Evolutionary conservation across 2,797 vertebrate species (phyloP).

Genomic region (Lindbergichthys nudifrons): DNA sequence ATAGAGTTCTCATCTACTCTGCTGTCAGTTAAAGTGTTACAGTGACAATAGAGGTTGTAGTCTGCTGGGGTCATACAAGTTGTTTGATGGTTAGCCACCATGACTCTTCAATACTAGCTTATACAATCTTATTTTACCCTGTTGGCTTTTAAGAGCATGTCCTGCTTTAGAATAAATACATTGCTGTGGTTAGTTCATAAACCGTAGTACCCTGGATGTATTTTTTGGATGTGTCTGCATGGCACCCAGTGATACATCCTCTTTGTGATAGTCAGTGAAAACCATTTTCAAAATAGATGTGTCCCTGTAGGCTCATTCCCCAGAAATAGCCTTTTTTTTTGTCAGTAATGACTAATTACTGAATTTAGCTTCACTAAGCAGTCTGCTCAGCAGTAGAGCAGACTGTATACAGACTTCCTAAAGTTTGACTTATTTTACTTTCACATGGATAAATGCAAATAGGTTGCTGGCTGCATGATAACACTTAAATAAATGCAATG

Average conservation of each 20-base stretch:
- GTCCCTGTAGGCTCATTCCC: slow-evolving; percentile 17
- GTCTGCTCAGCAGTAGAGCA: background rate
- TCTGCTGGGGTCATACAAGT: no score
- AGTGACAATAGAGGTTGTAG: no score
- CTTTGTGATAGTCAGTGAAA: slow-evolving; percentile 1
- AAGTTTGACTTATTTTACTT: background rate
- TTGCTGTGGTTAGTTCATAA: background rate
- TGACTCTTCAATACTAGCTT: background rate
- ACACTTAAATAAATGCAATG: background rate
- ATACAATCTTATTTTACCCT: slow-evolving; percentile 13
- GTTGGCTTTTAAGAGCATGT: slow-evolving; percentile 27
- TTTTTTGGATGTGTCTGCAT: slow-evolving; percentile 15
- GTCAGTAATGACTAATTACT: slow-evolving; percentile 30
- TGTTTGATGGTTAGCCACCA: no score
- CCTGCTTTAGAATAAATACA: background rate
- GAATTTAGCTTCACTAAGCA: slow-evolving; percentile 20
- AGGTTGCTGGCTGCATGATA: background rate
- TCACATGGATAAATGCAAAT: background rate
- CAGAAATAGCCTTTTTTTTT: slow-evolving; percentile 33
- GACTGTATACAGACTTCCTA: background rate
- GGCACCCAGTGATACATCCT: slow-evolving; percentile 1
- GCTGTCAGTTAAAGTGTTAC: no score
- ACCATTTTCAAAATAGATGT: slow-evolving; percentile 26
- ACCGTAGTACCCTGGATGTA: slow-evolving; percentile 7
- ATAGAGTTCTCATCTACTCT: no score